Evolutionary conservation across 2,888 invertebrate species (phyloP), one percentile per base, ranked within the genome.

Genomic region (Eutolmus rufibarbis): DNA sequence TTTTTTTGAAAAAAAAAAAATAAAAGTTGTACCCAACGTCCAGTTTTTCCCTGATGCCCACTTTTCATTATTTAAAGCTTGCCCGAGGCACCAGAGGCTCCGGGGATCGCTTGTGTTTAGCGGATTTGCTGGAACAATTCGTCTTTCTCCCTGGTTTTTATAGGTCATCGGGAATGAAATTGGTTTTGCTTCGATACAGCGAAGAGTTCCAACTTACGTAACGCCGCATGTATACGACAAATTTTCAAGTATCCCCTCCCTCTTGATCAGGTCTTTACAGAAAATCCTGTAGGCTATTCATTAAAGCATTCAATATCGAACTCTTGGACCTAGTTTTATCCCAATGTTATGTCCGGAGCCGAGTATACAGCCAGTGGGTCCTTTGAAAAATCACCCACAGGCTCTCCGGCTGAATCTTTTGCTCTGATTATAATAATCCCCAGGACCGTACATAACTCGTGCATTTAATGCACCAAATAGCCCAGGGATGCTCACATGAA

Each of bases 401-500:
- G 31, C 51, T 23, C 28, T 3, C 51, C 8, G 8, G n/a, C 40
- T 79, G 51, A 51, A 51, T 79, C 79, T 51, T 51, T 51, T 79
- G 51, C 79, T 51, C 51, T 51, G 79, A 79, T 79, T 79, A 79
- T 79, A 79, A 79, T 79, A 79, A 79, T 51, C 79, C 51, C 79
- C 51, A 79, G 23, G 31, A 51, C 51, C 51, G 51, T 79, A 51
- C 79, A 79, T 79, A 79, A 79, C 46, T 79, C 46, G 28, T 79
- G 79, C 79, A 79, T 79, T 79, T 51, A 79, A 56, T 79, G 79
- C 51, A 79, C 51, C 51, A 79, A 46, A 79, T 79, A 79, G 79
- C 51, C 79, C 51, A 51, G 14, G 56, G 51, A 51, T 14, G 46
- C 46, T 19, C 79, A 46, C 79, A 79, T 79, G 79, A 79, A 79